Conservation (phyloP, 2,113 vertebrate species). For the Rafetus swinhoei region DNA sequence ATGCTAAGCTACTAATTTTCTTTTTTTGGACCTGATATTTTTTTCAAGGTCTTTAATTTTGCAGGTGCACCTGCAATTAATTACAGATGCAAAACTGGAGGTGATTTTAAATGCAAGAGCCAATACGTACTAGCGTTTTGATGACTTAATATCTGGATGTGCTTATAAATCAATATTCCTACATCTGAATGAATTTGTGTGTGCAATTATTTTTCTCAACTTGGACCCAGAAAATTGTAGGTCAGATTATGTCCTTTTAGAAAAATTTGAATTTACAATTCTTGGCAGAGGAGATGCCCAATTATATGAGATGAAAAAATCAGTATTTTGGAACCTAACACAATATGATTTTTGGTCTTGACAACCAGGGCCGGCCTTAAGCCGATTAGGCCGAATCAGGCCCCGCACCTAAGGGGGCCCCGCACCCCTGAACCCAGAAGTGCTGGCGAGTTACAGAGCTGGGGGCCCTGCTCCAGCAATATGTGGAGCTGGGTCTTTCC, state of each 20-base stretch:
- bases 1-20: background rate
- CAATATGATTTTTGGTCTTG: background rate
- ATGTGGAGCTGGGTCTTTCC: too few species aligned
- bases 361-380: background rate
- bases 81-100: background rate
- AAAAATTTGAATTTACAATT: background rate
- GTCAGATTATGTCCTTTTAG: background rate
- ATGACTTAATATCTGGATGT: background rate
- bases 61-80: background rate
- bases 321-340: background rate
- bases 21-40: background rate
- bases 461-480: too few species aligned
- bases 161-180: background rate
- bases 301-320: background rate
- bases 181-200: background rate
- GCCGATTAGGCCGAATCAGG: too few species aligned
- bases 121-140: background rate
- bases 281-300: background rate
- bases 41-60: background rate
- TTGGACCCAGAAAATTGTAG: background rate
- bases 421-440: too few species aligned
- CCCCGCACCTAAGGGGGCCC: too few species aligned
- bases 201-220: background rate
- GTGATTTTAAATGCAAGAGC: background rate
- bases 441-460: too few species aligned